Evolutionary conservation across 2,113 vertebrate genomes (phyloP), one percentile per base, ranked within the genome.

Genomic region (Ceyx margarethae): DNA sequence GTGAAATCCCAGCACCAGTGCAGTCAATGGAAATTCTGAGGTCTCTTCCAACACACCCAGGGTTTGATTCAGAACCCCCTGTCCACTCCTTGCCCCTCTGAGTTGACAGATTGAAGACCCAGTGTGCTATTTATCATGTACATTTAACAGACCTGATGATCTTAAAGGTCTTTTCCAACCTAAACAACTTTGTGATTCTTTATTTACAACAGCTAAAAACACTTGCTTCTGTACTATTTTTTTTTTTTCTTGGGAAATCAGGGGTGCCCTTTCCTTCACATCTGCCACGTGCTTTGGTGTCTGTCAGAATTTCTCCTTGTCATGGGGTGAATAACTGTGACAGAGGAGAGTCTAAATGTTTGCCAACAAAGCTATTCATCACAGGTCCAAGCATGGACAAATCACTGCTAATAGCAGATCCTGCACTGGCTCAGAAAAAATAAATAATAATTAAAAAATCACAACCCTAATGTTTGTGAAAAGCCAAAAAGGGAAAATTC

Each of bases 401-500:
- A 82, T 43, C 84, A 80, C 4, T 3, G 4, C 46, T 62, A 72
- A 56, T 72, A 77, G 72, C 81, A 83, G 79, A 93, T 35, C 43
- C 40, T 42, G 71, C 60, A 87, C 43, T 3, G 17, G 78, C 21
- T 42, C n/a, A 45, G 60, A 14, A 4, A 31, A 29, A n/a, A 53
- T 87, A 53, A 14, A 23, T 21, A 60, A 35, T 25, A 51, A 51
- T 50, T 22, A 35, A 26, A 56, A 31, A 35, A 15, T 8, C 25
- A 16, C 25, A 8, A 25, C 17, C 5, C 10, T 15, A 22, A 80
- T 64, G 65, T 26, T 65, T 57, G 11, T 79, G 89, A 82, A 68
- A 13, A 68, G 19, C 21, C 50, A 58, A 79, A 89, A 65, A 95
- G 42, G 82, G 61, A 77, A 90, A 96, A 82, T 53, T 83, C 85